phyloP scores from a whole-genome alignment of 2,797 vertebrate species.

The Spinus pinus region DNA sequence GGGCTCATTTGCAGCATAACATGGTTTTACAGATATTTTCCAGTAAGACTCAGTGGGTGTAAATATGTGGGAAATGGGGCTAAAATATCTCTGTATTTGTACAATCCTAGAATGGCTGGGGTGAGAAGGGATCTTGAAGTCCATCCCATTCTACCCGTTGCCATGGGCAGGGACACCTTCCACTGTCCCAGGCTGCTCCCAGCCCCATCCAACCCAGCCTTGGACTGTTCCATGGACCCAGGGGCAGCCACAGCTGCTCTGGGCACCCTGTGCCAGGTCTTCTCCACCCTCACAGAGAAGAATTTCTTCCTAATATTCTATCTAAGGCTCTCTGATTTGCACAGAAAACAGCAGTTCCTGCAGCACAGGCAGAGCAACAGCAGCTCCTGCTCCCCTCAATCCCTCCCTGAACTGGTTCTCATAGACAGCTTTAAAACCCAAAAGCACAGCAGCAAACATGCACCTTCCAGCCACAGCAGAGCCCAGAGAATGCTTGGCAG shows the following conservation, averaged over 20 bases:
- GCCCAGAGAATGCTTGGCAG: neutral
- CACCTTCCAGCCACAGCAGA: neutral
- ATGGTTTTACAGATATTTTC: accelerated
- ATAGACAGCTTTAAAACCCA: neutral
- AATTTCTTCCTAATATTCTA: neutral
- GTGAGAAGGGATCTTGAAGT: neutral
- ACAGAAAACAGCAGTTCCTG: neutral
- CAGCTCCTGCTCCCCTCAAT: neutral
- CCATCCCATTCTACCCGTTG: no score
- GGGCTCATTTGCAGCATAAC: accelerated
- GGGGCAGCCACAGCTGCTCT: neutral
- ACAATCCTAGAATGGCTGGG: neutral
- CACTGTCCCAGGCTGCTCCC: neutral
- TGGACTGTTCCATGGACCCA: neutral
- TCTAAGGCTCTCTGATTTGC: neutral
- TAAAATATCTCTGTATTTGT: neutral
- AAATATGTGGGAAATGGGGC: neutral
- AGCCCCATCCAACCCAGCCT: accelerated
- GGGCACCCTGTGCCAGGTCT: neutral
- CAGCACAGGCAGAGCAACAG: accelerated
- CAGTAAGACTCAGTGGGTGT: accelerated
- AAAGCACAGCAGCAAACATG: neutral
- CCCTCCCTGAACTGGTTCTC: neutral
- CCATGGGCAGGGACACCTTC: neutral
- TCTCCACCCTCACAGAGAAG: accelerated